Base-by-base conservation (phyloP, 2,113 vertebrate genomes). In the Gavialis gangeticus region DNA sequence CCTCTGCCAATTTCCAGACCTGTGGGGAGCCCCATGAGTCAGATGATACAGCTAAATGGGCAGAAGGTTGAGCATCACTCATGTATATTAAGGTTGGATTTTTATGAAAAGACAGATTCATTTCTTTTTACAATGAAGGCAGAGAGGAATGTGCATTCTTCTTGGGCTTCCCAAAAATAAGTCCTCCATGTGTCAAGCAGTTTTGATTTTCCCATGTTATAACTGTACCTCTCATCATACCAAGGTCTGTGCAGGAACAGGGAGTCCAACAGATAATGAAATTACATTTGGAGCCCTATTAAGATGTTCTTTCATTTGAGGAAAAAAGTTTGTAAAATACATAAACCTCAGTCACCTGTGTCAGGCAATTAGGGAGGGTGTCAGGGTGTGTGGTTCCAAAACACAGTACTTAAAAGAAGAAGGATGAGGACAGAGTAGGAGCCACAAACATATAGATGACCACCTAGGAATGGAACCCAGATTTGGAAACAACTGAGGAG, bases 381-480 rank as follows among this genome's bases (percentile, higher is more conserved):
- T 34, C 9, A 81, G 54, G 46, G 46, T 46, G 46, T 9, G 7
- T 46, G 46, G 24, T 64, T 37, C 37, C 5, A 55, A 25, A 58
- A 69, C 24, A 67, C 4, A 57, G 2, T 5, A 46, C 19, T 46
- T 75, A 62, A 62, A 86, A 13, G n/a, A 82, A 85, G n/a, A 28
- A 73, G 30, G 11, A 17, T 54, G 19, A 34, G 22, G 58, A 54
- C 34, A 25, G 80, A 66, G 30, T 3, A 75, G 19, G 62, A 81
- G 19, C 25, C 1, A 1, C 12, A 69, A 67, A 5, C 4, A 46
- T 71, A 66, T 0, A 1, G 58, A 6, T 34, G 60, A 55, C 17
- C 25, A 55, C 24, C 24, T 3, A 77, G 18, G 67, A 17, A 14
- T 73, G 10, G 55, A 4, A 0, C 0, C 22, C 77, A 62, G 58